Conservation (phyloP, 1,140 invertebrate species). For the Teleogryllus occipitalis region DNA sequence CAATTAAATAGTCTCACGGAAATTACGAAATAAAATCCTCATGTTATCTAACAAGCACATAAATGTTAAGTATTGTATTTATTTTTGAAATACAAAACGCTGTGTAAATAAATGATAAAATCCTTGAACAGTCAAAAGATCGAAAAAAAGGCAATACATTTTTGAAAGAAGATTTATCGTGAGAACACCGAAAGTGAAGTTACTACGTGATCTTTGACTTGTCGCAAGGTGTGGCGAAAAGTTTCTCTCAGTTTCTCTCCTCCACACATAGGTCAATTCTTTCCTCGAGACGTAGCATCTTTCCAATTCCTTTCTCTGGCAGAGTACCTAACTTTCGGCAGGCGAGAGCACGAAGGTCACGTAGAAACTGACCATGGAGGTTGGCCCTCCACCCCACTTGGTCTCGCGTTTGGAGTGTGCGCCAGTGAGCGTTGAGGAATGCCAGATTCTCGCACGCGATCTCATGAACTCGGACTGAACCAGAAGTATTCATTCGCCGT, state of each 20-base stretch:
- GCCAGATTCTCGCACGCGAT: no score
- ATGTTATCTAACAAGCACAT: no score
- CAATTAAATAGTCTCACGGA: no score
- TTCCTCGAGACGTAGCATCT: not conserved
- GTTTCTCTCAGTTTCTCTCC: no score
- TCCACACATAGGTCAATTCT: not conserved
- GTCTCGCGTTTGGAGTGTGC: no score
- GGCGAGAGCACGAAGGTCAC: not conserved
- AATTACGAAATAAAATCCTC: no score
- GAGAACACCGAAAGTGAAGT: not conserved
- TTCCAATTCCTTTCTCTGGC: not conserved
- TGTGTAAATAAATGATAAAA: not conserved
- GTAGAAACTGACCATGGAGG: not conserved
- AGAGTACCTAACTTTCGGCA: not conserved
- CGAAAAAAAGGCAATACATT: not conserved
- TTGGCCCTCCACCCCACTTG: not conserved
- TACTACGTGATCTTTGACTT: not conserved
- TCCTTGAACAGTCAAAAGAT: not conserved
- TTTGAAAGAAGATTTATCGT: not conserved
- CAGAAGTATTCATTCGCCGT: no score
- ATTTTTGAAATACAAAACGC: no score
- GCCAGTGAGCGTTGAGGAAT: no score
- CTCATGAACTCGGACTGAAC: no score
- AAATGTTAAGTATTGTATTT: no score
- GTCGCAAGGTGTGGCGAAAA: no score